Evolutionary conservation across 2,888 invertebrate genomes (phyloP).

Genomic region (Mystacides longicornis): DNA sequence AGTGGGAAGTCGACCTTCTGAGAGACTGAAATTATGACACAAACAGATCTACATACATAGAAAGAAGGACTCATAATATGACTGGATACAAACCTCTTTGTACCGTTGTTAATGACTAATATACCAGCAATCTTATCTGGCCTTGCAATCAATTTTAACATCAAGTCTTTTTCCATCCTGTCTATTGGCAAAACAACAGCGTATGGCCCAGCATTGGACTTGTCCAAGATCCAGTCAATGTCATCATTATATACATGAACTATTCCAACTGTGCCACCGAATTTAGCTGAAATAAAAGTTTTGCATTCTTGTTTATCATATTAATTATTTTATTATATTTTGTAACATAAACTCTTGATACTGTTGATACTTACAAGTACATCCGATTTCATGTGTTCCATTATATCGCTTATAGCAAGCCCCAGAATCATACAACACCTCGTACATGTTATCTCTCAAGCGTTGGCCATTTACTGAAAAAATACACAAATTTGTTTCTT

Average conservation of each 20-base stretch:
- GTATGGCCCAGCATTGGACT: conserved; percentile 68
- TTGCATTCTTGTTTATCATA: not conserved
- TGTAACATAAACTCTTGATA: not conserved
- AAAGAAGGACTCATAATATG: too few relatives aligned
- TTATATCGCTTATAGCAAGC: conserved; percentile 87
- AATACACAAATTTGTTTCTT: too few relatives aligned
- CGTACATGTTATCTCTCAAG: conserved; percentile 76
- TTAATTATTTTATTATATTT: not conserved
- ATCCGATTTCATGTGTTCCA: conserved; percentile 92
- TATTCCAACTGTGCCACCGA: conserved; percentile 77
- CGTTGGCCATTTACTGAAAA: conserved; percentile 51
- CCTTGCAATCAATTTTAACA: conserved; percentile 47
- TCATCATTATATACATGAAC: conserved; percentile 70
- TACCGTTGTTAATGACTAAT: conserved; percentile 50
- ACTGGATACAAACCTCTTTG: conserved; percentile 35
- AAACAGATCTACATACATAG: too few relatives aligned
- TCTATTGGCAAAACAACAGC: conserved; percentile 63
- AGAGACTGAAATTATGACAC: too few relatives aligned
- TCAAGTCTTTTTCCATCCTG: conserved; percentile 50
- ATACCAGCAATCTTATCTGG: conserved; percentile 58
- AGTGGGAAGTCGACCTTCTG: too few relatives aligned
- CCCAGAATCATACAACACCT: conserved; percentile 59
- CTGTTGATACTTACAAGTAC: conserved; percentile 61
- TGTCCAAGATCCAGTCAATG: conserved; percentile 65
- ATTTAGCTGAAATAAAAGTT: conserved; percentile 49